Base-by-base conservation (phyloP, 2,888 invertebrate genomes). In the Lymantria monacha region DNA sequence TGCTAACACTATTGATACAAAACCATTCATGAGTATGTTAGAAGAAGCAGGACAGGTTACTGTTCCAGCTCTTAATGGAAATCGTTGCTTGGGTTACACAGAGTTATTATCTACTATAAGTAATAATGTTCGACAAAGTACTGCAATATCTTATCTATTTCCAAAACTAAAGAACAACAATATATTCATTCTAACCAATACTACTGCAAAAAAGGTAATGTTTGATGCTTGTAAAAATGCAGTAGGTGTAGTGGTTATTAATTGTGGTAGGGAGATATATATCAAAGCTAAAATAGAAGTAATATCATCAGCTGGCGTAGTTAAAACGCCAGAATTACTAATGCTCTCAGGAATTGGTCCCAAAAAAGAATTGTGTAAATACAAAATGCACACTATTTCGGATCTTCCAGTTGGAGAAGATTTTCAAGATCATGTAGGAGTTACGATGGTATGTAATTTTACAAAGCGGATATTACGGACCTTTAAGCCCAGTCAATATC, bases 281-380 rank as follows among this genome's bases (percentile, higher is more conserved):
- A 15, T 78, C 1, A 57, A 43, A 13, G 68, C 76, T 14, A 56
- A 49, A 9, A 77, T 66, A 52, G 81, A 81, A 62, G 65, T 81
- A 0, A 74, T 83, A 42, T 31, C 81, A 9, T 80, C 79, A 10
- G 80, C 76, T 12, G 83, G 83, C 8, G 59, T 75, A 11, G 59
- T 79, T 0, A 76, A 74, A 30, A 76, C 71, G 42, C 79, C 82
- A n/a, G 72, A 81, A 55, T 44, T 84, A 11, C 46, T 84, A 10
- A 79, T 83, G 79, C 42, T 77, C 3, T 83, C 81, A 0, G 81
- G 83, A 3, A 64, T 84, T 9, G 83, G 83, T 3, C 81, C 76
- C 8, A 67, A 55, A 12, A 46, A 69, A 0, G 70, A 81, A 61
- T 62, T 83, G 8, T 31, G 56, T 2, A 61, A 70, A 33, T 55